Evolutionary conservation across 2,888 invertebrate genomes (phyloP).

Genomic region (Heteropelma amictum): DNA sequence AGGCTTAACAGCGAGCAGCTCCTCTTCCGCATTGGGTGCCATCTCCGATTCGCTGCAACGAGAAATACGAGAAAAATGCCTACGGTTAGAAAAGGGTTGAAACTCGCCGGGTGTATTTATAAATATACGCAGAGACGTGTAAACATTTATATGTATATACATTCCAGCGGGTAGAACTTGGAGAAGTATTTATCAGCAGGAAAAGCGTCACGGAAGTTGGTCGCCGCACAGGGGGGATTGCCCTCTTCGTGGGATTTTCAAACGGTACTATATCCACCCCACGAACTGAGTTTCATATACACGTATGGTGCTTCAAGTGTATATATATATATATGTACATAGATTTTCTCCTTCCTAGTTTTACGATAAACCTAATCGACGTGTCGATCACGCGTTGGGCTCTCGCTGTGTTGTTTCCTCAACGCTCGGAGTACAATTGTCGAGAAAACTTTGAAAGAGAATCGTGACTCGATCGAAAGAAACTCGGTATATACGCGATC

Average conservation of each 20-base stretch:
- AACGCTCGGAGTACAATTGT: background rate
- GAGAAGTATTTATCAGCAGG: conserved; percentile 7
- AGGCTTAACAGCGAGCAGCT: conserved; percentile 73
- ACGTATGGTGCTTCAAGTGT: too few relatives aligned
- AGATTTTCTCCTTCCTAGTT: conserved; percentile 19
- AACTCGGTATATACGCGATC: background rate
- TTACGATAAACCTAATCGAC: conserved; percentile 53
- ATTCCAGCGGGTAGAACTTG: conserved; percentile 5
- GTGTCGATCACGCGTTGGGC: conserved; percentile 55
- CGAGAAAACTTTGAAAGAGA: conserved; percentile 1
- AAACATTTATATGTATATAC: background rate
- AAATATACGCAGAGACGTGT: background rate
- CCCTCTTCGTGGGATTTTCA: conserved; percentile 66
- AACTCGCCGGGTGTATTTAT: conserved; percentile 4
- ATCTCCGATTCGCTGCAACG: conserved; percentile 76
- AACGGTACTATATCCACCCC: conserved; percentile 70
- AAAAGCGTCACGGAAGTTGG: conserved; percentile 49
- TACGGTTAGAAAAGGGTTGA: conserved; percentile 38
- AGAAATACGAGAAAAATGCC: conserved; percentile 49
- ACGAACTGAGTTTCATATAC: too few relatives aligned
- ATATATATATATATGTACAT: background rate
- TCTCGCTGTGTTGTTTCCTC: conserved; percentile 14
- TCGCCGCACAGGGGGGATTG: conserved; percentile 32
- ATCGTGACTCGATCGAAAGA: conserved; percentile 39
- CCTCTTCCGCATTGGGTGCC: conserved; percentile 77